Percentiles rank a stretch among this genome's conserved stretches.
phyloP scores from a whole-genome alignment of 1,140 invertebrate species.

The Bombus pascuorum region DNA sequence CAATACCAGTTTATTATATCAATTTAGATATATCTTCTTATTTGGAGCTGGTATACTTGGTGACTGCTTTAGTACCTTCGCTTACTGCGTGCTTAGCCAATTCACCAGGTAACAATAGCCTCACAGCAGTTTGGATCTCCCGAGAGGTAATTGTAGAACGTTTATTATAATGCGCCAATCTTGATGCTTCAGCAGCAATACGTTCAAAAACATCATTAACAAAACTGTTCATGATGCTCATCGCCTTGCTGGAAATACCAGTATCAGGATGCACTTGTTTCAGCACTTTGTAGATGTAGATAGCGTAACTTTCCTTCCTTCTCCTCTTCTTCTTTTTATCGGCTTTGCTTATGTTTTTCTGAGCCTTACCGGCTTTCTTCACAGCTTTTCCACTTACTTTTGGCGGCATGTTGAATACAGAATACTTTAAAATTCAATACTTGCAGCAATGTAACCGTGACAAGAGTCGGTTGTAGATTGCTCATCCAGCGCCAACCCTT shows the following conservation, averaged over 20 bases:
- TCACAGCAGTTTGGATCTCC: slow-evolving; percentile 77
- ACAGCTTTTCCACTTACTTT: slow-evolving; percentile 74
- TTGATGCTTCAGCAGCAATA: slow-evolving; percentile 87
- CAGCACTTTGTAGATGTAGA: slow-evolving; percentile 88
- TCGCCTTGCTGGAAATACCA: slow-evolving; percentile 86
- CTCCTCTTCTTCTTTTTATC: slow-evolving; percentile 83
- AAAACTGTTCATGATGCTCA: slow-evolving; percentile 86
- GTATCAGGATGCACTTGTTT: slow-evolving; percentile 88
- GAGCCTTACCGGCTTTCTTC: slow-evolving; percentile 82
- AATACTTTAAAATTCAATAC: background rate
- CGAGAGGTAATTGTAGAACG: slow-evolving; percentile 61
- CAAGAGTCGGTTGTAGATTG: no score
- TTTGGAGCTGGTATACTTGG: slow-evolving; percentile 84
- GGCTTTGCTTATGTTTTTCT: slow-evolving; percentile 82
- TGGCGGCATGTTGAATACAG: slow-evolving; percentile 72
- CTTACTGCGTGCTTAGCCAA: slow-evolving; percentile 84
- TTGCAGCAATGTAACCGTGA: no score
- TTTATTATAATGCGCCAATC: slow-evolving; percentile 89
- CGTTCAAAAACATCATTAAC: slow-evolving; percentile 88
- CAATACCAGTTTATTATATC: no score
- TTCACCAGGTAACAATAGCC: slow-evolving; percentile 84
- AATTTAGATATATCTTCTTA: slow-evolving; percentile 63
- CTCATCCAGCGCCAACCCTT: accelerated
- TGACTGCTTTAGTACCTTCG: slow-evolving; percentile 85
- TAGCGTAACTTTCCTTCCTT: slow-evolving; percentile 87